A percentile compares a stretch with the other conserved stretches of the same genome.
Conservation (phyloP, 1,140 invertebrate species). For the Stegodyphus dumicola region DNA sequence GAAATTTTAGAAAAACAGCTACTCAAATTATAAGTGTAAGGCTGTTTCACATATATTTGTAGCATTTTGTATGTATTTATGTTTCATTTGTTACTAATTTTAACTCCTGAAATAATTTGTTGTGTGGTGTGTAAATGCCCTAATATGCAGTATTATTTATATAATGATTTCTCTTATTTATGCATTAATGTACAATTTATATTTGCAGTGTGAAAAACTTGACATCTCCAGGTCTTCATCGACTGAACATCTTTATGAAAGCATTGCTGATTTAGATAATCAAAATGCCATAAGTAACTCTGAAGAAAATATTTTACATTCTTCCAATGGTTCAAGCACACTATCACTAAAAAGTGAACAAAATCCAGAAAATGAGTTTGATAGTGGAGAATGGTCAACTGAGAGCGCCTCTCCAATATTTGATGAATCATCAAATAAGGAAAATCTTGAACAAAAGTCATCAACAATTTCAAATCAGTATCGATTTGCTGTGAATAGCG, state of each 20-base stretch:
- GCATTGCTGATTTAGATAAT: slow-evolving; percentile 33
- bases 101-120: too few relatives aligned
- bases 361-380: slow-evolving; percentile 40
- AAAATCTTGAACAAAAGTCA: background rate
- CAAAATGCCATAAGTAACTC: background rate
- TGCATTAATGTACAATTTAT: background rate
- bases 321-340: background rate
- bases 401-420: slow-evolving; percentile 39
- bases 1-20: too few relatives aligned
- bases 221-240: slow-evolving; percentile 16
- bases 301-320: too few relatives aligned
- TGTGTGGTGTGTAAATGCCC: too few relatives aligned
- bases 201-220: slow-evolving; percentile 13
- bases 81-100: too few relatives aligned
- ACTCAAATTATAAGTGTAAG: too few relatives aligned
- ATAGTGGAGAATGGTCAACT: slow-evolving; percentile 57
- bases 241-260: slow-evolving; percentile 51
- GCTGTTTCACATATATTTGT: too few relatives aligned
- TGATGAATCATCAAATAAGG: slow-evolving; percentile 20
- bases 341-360: slow-evolving; percentile 20
- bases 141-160: too few relatives aligned
- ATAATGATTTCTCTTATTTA: too few relatives aligned
- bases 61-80: too few relatives aligned
- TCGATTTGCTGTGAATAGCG: slow-evolving; percentile 16
- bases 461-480: slow-evolving; percentile 13